Percentiles rank a stretch among this genome's conserved stretches.
phyloP scores from a whole-genome alignment of 2,888 invertebrate genomes.

The Oligia fasciuncula region DNA sequence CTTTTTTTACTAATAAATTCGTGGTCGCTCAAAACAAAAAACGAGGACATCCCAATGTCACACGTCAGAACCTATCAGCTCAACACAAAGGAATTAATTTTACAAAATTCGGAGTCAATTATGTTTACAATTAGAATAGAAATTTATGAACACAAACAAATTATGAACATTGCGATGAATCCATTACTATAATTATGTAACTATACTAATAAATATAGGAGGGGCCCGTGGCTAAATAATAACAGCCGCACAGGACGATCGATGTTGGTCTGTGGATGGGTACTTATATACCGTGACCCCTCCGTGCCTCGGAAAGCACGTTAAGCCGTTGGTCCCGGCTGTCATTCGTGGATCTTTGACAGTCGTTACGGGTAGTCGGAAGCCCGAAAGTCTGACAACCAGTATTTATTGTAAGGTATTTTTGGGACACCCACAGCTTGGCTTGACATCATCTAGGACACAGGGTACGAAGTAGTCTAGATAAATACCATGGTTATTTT shows the following conservation, averaged over 20 bases:
- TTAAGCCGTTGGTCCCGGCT: too few species aligned
- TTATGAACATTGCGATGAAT: neutral
- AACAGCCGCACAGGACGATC: too few species aligned
- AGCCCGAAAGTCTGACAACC: too few species aligned
- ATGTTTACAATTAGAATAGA: slow-evolving; percentile 11
- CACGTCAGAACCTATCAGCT: slow-evolving; percentile 5
- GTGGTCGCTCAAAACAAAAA: neutral
- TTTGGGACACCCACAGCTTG: neutral
- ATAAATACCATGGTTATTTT: neutral
- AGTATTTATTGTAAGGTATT: neutral
- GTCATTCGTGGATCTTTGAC: too few species aligned
- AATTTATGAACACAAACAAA: slow-evolving; percentile 10
- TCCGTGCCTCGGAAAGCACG: too few species aligned
- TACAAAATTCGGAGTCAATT: slow-evolving; percentile 5
- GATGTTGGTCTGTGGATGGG: too few species aligned
- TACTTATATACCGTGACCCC: too few species aligned
- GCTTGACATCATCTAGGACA: neutral
- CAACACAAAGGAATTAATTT: slow-evolving; percentile 21
- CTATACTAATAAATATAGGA: too few species aligned
- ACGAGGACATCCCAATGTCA: neutral
- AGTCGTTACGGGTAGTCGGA: too few species aligned
- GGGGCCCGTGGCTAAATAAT: too few species aligned
- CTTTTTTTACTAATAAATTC: neutral
- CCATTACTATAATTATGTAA: too few species aligned
- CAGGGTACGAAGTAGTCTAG: neutral